These are phyloP conservation scores for Smittia sp. DNA, from an alignment of 2,888 invertebrate species.

Conservation along the genomic window DNA sequence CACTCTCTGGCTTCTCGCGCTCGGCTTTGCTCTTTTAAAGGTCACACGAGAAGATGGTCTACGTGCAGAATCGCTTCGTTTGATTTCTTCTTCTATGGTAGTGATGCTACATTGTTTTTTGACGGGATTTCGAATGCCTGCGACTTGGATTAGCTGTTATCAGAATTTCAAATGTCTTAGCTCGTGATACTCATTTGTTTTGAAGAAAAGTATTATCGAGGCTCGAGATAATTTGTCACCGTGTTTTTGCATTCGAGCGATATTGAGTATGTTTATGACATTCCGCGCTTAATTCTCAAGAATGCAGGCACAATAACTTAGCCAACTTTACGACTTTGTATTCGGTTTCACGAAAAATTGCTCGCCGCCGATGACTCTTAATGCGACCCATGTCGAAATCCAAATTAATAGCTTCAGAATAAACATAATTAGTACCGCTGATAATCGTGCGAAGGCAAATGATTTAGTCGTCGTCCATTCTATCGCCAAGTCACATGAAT, in stretches of 20 bases:
- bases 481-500: neutral
- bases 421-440: slow-evolving; percentile 30
- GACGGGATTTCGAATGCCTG: no score
- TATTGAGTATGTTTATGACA: no score
- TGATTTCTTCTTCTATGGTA: no score
- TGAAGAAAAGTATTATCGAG: no score
- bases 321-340: neutral
- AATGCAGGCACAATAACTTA: neutral
- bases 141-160: no score
- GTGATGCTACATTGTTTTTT: no score
- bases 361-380: neutral
- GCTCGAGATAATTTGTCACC: no score
- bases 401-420: slow-evolving; percentile 19
- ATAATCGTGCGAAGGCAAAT: slow-evolving; percentile 20
- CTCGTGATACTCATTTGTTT: no score
- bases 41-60: slow-evolving; percentile 1
- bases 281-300: no score
- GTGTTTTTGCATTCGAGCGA: no score
- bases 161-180: no score
- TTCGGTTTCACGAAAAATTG: neutral
- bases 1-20: neutral
- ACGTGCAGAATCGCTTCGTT: no score
- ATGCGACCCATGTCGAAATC: slow-evolving; percentile 20
- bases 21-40: slow-evolving; percentile 3
- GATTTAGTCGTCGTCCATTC: neutral